Evolutionary conservation across 2,888 invertebrate species (phyloP).

Genomic region (Patella depressa): DNA sequence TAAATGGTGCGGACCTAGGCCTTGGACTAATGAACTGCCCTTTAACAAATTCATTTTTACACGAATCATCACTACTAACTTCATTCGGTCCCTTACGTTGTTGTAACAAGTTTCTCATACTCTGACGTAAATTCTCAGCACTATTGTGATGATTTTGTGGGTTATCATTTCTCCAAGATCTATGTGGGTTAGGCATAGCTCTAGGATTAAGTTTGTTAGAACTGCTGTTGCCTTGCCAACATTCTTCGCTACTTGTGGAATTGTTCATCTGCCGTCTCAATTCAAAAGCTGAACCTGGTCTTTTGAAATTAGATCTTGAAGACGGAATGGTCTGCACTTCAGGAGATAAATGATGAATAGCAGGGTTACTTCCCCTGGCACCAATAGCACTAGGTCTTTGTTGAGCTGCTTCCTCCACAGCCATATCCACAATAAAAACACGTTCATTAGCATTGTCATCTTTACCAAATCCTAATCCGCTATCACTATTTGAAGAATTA

Average conservation of each 20-base stretch:
- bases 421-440: constrained; percentile 42
- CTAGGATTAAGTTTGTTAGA: constrained; percentile 76
- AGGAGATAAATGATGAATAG: constrained; percentile 48
- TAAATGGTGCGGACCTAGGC: constrained; percentile 54
- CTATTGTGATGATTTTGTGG: constrained; percentile 55
- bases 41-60: constrained; percentile 6
- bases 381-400: not conserved
- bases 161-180: constrained; percentile 45
- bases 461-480: constrained; percentile 86
- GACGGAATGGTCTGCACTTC: constrained; percentile 39
- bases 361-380: constrained; percentile 19
- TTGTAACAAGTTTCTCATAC: constrained; percentile 65
- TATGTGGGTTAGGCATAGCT: constrained; percentile 76
- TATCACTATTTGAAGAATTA: constrained; percentile 91
- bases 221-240: constrained; percentile 37
- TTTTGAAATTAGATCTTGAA: constrained; percentile 30
- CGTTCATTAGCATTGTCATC: constrained; percentile 67
- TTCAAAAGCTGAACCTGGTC: constrained; percentile 36
- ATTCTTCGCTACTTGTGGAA: constrained; percentile 48
- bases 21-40: constrained; percentile 25
- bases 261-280: constrained; percentile 37
- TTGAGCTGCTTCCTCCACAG: constrained; percentile 9
- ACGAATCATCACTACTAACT: constrained; percentile 1
- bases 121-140: constrained; percentile 66
- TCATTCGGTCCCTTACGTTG: constrained; percentile 10